phyloP scores from a whole-genome alignment of 2,797 vertebrate species.

The Hydrophis major region DNA sequence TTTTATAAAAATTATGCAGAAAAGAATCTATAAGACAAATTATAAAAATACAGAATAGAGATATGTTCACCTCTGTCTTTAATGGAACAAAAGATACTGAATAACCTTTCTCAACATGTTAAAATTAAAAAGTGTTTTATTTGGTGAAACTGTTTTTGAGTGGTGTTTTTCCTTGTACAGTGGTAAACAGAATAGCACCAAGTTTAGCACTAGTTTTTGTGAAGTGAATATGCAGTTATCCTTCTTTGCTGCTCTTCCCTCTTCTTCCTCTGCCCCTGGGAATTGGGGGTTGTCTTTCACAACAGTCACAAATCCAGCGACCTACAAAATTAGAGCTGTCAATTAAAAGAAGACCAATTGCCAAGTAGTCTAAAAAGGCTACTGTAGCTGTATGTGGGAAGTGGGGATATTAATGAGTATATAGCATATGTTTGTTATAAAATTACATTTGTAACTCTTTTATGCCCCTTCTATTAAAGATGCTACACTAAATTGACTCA shows the following conservation, averaged over 20 bases:
- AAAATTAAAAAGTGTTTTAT: slow-evolving; percentile 71
- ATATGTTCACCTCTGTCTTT: background rate
- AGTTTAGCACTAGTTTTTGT: slow-evolving; percentile 59
- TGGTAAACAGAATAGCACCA: slow-evolving; percentile 73
- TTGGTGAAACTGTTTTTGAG: slow-evolving; percentile 63
- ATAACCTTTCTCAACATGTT: slow-evolving; percentile 44
- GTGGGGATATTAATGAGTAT: background rate
- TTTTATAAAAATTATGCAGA: slow-evolving; percentile 38
- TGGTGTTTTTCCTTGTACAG: slow-evolving; percentile 64
- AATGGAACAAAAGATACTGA: slow-evolving; percentile 19
- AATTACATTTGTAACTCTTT: background rate
- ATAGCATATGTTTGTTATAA: background rate
- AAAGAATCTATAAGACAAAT: slow-evolving; percentile 31
- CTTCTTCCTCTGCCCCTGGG: slow-evolving; percentile 89
- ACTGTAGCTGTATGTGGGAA: background rate
- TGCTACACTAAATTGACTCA: background rate
- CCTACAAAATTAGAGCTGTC: slow-evolving; percentile 78
- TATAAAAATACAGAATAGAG: background rate
- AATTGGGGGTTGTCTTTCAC: slow-evolving; percentile 82
- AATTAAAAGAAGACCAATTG: slow-evolving; percentile 58
- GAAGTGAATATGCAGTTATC: slow-evolving; percentile 68
- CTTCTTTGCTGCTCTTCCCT: slow-evolving; percentile 87
- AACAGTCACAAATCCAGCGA: slow-evolving; percentile 96
- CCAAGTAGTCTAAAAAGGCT: background rate
- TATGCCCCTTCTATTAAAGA: background rate